Evolutionary conservation across 2,113 vertebrate species (phyloP), one percentile per base, ranked within the genome.

Genomic region (Corydoras maculifer): DNA sequence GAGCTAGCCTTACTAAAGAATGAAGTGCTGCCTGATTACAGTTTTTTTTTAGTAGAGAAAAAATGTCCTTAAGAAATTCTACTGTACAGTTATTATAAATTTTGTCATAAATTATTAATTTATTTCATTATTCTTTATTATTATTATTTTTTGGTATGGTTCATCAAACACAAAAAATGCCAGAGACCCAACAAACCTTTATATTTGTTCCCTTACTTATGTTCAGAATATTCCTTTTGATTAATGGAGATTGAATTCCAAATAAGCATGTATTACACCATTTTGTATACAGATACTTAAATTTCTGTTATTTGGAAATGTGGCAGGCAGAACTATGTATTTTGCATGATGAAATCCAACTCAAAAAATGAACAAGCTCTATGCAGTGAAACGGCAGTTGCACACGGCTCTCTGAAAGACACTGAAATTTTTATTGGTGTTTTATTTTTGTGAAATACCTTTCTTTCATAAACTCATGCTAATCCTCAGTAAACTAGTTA

Each of bases 11-110:
- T 59, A 68, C 70, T 61, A 76, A 62, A 64, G 76, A 62, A 78
- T 78, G 74, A 73, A 70, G 69, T 71, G 64, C 63, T 9, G 61
- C 54, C 79, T 80, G 70, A 78, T 80, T 75, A 70, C 61, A 58
- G 69, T 69, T 74, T 77, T 75, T 59, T 50, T 75, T 70, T 50
- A 69, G 65, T 57, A 35, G 30, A 65, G 61, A 62, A 62, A 14
- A 65, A 63, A 76, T 70, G 35, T 43, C 57, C 68, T 68, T 25
- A 15, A 49, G 54, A 57, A 48, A 48, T 15, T 35, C 50, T 58
- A 72, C 69, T 65, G 61, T 70, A 53, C 9, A 57, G 48, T 15
- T 1, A 30, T 58, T 11, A 32, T 54, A 43, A 32, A 14, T 58
- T 29, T 58, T 51, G 71, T 9, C 18, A 14, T 32, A 11, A 48